phyloP scores from a whole-genome alignment of 2,113 vertebrate genomes.

The Mastomys coucha region DNA sequence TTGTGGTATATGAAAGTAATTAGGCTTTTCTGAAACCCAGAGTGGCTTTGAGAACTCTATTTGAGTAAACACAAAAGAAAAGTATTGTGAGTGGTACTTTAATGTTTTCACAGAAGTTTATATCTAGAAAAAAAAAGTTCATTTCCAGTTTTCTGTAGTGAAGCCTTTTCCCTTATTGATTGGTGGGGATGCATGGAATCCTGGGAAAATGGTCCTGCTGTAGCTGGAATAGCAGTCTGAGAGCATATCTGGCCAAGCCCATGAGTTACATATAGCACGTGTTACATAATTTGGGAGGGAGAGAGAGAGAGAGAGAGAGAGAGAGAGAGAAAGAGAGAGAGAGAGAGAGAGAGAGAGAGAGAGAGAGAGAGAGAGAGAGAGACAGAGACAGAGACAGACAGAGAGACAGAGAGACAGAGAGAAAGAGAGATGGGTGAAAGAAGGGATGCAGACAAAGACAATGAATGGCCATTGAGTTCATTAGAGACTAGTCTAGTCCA shows the following conservation, averaged over 20 bases:
- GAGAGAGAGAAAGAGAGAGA: background rate
- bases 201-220: background rate
- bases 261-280: background rate
- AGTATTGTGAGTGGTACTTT: slow-evolving; percentile 34
- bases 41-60: slow-evolving; percentile 48
- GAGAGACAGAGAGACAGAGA: background rate
- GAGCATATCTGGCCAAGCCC: background rate
- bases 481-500: background rate
- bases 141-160: slow-evolving; percentile 22
- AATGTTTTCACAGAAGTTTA: slow-evolving; percentile 64
- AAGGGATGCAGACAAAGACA: background rate
- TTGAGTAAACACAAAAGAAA: slow-evolving; percentile 70
- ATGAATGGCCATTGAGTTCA: background rate
- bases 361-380: background rate
- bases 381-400: too few species aligned
- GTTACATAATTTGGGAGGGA: background rate
- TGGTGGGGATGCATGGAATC: background rate
- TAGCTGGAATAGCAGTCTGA: background rate
- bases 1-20: slow-evolving; percentile 72
- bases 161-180: background rate
- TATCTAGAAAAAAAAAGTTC: slow-evolving; percentile 55
- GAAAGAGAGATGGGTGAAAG: background rate
- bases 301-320: background rate
- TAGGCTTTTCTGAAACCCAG: slow-evolving; percentile 62
- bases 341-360: background rate